Evolutionary conservation across 2,888 invertebrate species (phyloP).

Genomic region (Thymelicus lineola): DNA sequence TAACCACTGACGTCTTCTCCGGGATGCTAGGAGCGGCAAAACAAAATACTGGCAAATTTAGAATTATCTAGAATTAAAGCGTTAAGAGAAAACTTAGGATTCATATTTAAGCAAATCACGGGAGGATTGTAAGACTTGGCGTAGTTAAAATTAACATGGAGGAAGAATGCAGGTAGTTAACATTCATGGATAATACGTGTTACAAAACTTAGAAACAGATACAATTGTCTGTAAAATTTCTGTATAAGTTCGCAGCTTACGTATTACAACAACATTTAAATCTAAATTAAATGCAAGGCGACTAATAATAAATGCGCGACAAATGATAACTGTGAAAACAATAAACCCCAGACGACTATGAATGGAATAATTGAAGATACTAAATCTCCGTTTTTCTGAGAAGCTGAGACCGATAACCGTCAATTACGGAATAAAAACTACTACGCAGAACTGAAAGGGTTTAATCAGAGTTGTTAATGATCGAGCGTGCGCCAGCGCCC

Average conservation of each 20-base stretch:
- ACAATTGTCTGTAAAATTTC: too few relatives aligned
- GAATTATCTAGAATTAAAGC: slow-evolving; percentile 9
- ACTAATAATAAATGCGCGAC: not conserved
- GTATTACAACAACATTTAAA: too few relatives aligned
- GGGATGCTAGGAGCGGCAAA: slow-evolving; percentile 20
- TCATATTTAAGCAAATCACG: too few relatives aligned
- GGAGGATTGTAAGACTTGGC: too few relatives aligned
- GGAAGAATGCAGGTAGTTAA: too few relatives aligned
- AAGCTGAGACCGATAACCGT: slow-evolving; percentile 48
- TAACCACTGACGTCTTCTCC: slow-evolving; percentile 38
- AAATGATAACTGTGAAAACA: slow-evolving; percentile 13
- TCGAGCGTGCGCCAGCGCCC: slow-evolving; percentile 72
- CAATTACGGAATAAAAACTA: slow-evolving; percentile 57
- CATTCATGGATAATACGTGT: too few relatives aligned
- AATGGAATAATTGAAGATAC: slow-evolving; percentile 3
- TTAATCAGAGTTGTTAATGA: slow-evolving; percentile 72
- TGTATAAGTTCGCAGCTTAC: too few relatives aligned
- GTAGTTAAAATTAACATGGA: too few relatives aligned
- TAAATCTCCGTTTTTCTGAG: slow-evolving; percentile 27
- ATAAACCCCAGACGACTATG: slow-evolving; percentile 3
- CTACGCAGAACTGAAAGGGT: slow-evolving; percentile 53
- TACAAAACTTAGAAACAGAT: too few relatives aligned
- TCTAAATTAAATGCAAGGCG: too few relatives aligned
- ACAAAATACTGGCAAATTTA: not conserved
- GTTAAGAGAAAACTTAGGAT: too few relatives aligned